Evolutionary conservation across 2,113 vertebrate genomes (phyloP), one percentile per base, ranked within the genome.

Genomic region (Lonchura striata): DNA sequence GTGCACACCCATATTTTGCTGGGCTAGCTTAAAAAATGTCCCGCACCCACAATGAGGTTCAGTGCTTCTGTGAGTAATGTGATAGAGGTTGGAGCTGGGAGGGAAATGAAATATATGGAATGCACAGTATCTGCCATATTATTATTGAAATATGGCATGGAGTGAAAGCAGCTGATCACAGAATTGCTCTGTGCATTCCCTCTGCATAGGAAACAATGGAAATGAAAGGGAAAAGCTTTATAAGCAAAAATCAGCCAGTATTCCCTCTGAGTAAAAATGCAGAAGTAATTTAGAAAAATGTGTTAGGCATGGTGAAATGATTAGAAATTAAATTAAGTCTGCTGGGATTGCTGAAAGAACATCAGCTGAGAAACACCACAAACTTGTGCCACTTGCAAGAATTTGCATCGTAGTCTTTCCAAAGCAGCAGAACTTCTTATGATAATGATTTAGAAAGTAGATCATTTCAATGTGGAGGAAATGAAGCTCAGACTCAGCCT

Each of bases 321-420:
- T 95, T 91, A 92, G 90, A 69, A 86, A 87, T 93, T 95, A 95
- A 96, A 96, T 96, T 57, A 77, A 71, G 83, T 88, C 87, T 97
- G 11, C 89, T 81, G 86, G 92, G 88, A 93, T 79, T 2, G 31
- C 92, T 96, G 93, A 94, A 94, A 89, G 79, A 94, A 83, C 92
- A 86, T 96, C 90, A 96, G 83, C 81, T 95, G 90, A 95, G 92
- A 88, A 96, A 82, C 91, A 82, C 93, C 88, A 79, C 94, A 83
- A 76, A 91, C 88, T 85, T 91, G 44, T 49, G 79, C 13, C 44
- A 78, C 79, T 79, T 94, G 83, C 87, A 90, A 79, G 88, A 90
- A 92, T 93, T 96, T 84, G 82, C 77, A 89, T 95, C 37, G 1
- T 17, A 56, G 77, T 69, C 71, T 96, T 93, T 90, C 68, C 92